Evolutionary conservation across 2,113 vertebrate genomes (phyloP).

Genomic region (Cepphus grylle): DNA sequence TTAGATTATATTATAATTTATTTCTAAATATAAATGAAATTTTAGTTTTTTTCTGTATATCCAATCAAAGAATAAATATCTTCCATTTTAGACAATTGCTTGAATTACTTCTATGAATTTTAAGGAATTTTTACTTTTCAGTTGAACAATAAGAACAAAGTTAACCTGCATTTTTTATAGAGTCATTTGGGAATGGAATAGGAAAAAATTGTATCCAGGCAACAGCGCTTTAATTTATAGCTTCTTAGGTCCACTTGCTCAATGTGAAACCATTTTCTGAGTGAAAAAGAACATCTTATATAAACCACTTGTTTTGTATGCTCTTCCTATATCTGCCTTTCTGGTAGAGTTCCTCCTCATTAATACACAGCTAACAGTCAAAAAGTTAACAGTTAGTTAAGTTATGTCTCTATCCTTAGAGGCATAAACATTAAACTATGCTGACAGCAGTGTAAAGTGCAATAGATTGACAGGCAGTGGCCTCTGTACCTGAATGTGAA

Average conservation of each 20-base stretch:
- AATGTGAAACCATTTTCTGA: neutral
- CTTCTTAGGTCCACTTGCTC: neutral
- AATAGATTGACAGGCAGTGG: neutral
- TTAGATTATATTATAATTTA: neutral
- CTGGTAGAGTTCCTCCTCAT: neutral
- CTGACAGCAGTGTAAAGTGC: neutral
- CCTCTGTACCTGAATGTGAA: neutral
- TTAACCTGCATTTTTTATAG: neutral
- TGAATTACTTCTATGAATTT: neutral
- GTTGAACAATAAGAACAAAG: neutral
- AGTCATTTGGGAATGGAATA: neutral
- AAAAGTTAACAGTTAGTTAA: neutral
- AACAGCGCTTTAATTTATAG: neutral
- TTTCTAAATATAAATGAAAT: neutral
- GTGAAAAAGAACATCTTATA: neutral
- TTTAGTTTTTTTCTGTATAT: neutral
- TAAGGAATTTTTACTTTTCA: neutral
- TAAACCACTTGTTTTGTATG: neutral
- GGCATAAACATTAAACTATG: rapidly evolving
- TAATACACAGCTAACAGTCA: neutral
- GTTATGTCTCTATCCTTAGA: neutral
- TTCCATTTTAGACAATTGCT: neutral
- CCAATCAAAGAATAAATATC: neutral
- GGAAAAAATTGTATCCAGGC: neutral
- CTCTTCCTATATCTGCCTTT: neutral